phyloP scores from a whole-genome alignment of 37 sponge, comb jelly and placozoan genomes.

The Eunapius fragilis region DNA sequence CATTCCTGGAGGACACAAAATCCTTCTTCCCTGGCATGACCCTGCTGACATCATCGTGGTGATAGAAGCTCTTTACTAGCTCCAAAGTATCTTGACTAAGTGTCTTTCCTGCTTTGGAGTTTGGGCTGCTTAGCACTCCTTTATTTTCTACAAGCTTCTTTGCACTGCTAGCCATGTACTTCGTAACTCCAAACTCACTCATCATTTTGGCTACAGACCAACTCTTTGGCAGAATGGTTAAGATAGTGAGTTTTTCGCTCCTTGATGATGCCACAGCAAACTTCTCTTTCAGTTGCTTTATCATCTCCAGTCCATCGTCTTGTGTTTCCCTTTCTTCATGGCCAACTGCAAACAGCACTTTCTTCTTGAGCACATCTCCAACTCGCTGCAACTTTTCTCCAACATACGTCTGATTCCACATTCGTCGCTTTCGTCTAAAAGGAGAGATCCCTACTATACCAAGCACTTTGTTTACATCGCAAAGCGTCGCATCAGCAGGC shows the following conservation, averaged over 20 bases:
- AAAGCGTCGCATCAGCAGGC: not conserved
- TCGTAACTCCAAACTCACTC: conserved; percentile 36
- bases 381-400: not conserved
- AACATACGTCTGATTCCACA: not conserved
- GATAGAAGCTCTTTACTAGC: conserved; percentile 23
- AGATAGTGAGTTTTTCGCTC: conserved; percentile 41
- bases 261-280: conserved; percentile 30
- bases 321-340: conserved; percentile 3
- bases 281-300: conserved; percentile 42
- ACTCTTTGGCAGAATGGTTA: conserved; percentile 47
- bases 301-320: conserved; percentile 35
- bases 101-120: conserved; percentile 30
- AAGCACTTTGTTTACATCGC: not conserved
- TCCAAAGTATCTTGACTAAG: conserved; percentile 24
- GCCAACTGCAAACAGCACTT: not conserved
- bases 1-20: conserved; percentile 24
- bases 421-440: not conserved
- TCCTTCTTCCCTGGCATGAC: conserved; percentile 58
- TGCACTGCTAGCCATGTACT: conserved; percentile 38
- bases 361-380: not conserved
- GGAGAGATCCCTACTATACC: not conserved
- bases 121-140: conserved; percentile 39
- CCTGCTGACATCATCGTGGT: conserved; percentile 33
- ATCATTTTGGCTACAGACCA: conserved; percentile 31
- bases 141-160: conserved; percentile 44